A percentile compares a stretch with the other conserved stretches of the same genome.
phyloP scores from a whole-genome alignment of 2,888 invertebrate species.

The Drosophila yooni region DNA sequence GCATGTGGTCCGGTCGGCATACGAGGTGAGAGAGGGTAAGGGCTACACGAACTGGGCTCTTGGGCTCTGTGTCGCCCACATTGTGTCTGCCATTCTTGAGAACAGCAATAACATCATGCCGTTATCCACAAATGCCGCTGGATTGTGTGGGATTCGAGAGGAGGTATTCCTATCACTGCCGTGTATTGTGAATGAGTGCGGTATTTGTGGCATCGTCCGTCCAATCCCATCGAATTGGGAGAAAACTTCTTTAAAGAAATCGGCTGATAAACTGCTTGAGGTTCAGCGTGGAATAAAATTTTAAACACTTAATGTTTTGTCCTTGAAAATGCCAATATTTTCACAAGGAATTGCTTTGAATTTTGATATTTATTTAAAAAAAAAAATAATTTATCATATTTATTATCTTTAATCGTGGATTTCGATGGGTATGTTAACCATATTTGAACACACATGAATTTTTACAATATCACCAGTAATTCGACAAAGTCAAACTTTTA shows the following conservation, averaged over 20 bases:
- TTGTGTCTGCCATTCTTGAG: conserved; percentile 88
- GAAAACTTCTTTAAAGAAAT: conserved; percentile 86
- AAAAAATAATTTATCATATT: neutral
- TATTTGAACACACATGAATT: neutral
- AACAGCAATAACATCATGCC: conserved; percentile 90
- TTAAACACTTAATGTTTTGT: neutral
- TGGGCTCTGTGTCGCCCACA: conserved; percentile 89
- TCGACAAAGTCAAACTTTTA: neutral
- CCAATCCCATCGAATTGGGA: conserved; percentile 89
- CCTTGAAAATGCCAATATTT: neutral
- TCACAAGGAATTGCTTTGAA: neutral
- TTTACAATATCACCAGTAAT: neutral
- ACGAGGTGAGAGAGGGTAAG: conserved; percentile 91
- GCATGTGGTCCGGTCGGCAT: conserved; percentile 91
- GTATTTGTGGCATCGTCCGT: conserved; percentile 89
- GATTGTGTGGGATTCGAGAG: conserved; percentile 89
- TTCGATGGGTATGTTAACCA: neutral
- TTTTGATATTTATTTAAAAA: neutral
- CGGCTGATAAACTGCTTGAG: conserved; percentile 86
- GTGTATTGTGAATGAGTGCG: conserved; percentile 89
- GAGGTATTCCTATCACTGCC: conserved; percentile 94
- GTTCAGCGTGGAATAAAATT: conserved; percentile 46
- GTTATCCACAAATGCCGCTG: conserved; percentile 88
- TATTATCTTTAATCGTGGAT: neutral
- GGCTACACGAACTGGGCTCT: conserved; percentile 96